A percentile compares a stretch with the other conserved stretches of the same genome.
Conservation (phyloP, 2,113 vertebrate species). For the Melanerpes formicivorus region DNA sequence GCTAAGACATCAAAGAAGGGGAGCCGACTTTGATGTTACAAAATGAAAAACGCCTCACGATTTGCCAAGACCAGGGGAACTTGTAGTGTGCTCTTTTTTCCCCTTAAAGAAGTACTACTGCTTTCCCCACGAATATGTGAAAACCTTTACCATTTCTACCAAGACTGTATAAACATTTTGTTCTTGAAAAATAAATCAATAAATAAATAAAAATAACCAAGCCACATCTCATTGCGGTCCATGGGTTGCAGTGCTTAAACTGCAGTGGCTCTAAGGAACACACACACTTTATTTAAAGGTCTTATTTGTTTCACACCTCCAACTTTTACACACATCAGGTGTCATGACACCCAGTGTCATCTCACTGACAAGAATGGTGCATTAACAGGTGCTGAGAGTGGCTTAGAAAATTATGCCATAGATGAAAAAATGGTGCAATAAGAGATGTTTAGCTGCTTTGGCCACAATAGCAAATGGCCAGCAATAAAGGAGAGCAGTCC, state of each 20-base stretch:
- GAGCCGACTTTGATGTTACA: conserved; percentile 91
- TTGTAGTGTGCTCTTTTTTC: conserved; percentile 83
- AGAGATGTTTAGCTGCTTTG: not conserved
- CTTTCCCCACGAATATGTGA: conserved; percentile 55
- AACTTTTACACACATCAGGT: not conserved
- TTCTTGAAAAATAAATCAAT: not conserved
- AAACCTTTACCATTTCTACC: conserved; percentile 36
- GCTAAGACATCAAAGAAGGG: conserved; percentile 93
- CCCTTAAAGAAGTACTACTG: conserved; percentile 67
- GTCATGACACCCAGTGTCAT: not conserved
- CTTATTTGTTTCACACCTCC: not conserved
- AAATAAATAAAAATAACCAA: not conserved
- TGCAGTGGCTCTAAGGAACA: not conserved
- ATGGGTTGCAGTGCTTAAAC: not conserved
- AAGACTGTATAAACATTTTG: not conserved
- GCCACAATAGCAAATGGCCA: not conserved
- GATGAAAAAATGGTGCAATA: not conserved
- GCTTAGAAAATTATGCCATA: not conserved
- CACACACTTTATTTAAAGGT: not conserved
- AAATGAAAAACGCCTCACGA: conserved; percentile 93
- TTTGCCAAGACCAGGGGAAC: conserved; percentile 91
- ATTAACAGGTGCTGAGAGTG: not conserved
- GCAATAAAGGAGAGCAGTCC: not conserved
- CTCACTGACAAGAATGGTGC: not conserved
- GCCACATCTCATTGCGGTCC: not conserved